Percentiles rank a stretch among this genome's conserved stretches.
These are phyloP conservation scores for Orchesella cincta DNA, from an alignment of 1,140 invertebrate species.

Conservation along the genomic window DNA sequence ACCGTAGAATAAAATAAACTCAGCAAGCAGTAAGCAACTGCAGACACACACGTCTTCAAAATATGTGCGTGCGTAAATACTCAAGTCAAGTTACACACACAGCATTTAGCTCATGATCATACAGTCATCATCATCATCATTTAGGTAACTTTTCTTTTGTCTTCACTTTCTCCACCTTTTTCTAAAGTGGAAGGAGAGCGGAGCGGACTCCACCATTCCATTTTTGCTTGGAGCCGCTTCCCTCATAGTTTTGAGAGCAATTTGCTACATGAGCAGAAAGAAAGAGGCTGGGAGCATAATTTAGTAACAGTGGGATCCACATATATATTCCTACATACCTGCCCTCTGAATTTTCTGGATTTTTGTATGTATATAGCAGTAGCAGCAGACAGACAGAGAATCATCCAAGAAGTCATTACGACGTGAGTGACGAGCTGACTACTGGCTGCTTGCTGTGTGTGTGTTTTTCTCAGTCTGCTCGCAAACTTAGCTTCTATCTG, in stretches of 20 bases:
- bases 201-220: too few species aligned
- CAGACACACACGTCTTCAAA: too few species aligned
- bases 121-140: too few species aligned
- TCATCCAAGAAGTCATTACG: conserved; percentile 20
- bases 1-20: too few species aligned
- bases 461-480: not conserved
- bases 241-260: too few species aligned
- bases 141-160: too few species aligned
- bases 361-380: not conserved
- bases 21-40: too few species aligned
- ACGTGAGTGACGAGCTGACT: not conserved
- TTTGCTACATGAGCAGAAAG: not conserved
- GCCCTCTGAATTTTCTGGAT: not conserved
- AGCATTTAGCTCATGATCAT: too few species aligned
- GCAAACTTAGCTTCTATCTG: not conserved
- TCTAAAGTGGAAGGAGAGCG: too few species aligned
- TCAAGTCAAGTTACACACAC: too few species aligned
- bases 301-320: not conserved
- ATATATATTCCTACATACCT: not conserved
- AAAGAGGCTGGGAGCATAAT: not conserved
- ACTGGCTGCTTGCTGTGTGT: not conserved
- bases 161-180: not conserved
- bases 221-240: too few species aligned
- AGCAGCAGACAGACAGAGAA: not conserved
- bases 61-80: too few species aligned